These are phyloP conservation scores for Dasyprocta punctata DNA, from an alignment of 2,113 vertebrate species.

Conservation along the genomic window DNA sequence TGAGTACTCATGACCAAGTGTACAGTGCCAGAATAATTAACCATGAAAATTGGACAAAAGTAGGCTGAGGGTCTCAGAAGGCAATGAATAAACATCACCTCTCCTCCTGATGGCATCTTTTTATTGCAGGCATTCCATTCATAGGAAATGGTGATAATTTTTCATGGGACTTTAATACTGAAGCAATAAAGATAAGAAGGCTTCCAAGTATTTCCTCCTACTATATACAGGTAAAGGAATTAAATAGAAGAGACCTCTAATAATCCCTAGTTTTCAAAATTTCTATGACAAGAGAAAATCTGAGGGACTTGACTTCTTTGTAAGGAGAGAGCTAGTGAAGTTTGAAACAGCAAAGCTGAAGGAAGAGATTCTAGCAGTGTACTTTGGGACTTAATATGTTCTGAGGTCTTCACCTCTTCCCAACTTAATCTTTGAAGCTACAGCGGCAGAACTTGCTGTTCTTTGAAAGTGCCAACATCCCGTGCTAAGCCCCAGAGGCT, in stretches of 20 bases:
- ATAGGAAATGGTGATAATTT: neutral
- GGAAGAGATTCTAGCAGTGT: neutral
- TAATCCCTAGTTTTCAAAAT: neutral
- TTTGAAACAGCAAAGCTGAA: neutral
- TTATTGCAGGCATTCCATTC: neutral
- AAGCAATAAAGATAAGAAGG: neutral
- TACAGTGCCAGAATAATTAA: neutral
- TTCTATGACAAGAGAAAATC: neutral
- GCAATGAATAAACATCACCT: neutral
- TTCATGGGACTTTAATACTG: neutral
- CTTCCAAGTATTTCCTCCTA: neutral
- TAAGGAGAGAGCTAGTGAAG: neutral
- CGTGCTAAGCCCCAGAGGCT: neutral
- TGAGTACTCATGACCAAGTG: neutral
- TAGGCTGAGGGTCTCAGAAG: neutral
- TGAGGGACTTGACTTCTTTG: neutral
- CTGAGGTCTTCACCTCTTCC: neutral
- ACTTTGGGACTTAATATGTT: neutral
- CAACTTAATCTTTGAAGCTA: neutral
- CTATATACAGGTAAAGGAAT: constrained; percentile 11
- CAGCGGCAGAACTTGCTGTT: neutral
- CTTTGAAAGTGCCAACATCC: constrained; percentile 15
- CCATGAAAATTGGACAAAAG: neutral
- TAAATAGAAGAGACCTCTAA: neutral
- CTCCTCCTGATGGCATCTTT: neutral